A percentile compares a stretch with the other conserved stretches of the same genome.
phyloP scores from a whole-genome alignment of 2,888 invertebrate genomes.

The Marasmarcha lunaedactyla region DNA sequence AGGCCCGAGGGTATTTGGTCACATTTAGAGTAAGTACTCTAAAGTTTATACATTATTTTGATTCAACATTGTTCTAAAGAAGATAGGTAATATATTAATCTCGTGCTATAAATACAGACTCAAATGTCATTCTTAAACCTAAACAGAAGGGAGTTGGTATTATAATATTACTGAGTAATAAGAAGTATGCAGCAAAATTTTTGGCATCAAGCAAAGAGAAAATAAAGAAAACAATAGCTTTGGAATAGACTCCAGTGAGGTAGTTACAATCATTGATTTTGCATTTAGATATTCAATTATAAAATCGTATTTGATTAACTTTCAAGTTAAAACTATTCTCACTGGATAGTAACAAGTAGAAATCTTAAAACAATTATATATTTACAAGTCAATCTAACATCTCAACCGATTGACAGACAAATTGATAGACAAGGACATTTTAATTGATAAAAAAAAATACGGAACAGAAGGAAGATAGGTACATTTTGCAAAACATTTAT shows the following conservation, averaged over 20 bases:
- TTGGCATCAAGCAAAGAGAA: constrained; percentile 64
- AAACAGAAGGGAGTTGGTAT: constrained; percentile 51
- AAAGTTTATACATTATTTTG: too few species aligned
- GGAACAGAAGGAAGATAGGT: constrained; percentile 24
- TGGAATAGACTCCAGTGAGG: constrained; percentile 60
- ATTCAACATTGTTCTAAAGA: too few species aligned
- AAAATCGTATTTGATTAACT: too few species aligned
- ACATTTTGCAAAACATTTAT: constrained; percentile 39
- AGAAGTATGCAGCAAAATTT: constrained; percentile 54
- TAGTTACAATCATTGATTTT: constrained; percentile 15
- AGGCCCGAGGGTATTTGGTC: too few species aligned
- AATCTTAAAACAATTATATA: constrained; percentile 21
- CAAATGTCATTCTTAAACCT: constrained; percentile 44
- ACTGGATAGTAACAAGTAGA: constrained; percentile 36
- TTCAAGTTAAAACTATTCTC: too few species aligned
- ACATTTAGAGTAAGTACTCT: too few species aligned
- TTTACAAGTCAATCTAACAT: constrained; percentile 30
- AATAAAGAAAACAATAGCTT: constrained; percentile 49
- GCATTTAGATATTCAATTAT: too few species aligned
- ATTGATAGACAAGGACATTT: constrained; percentile 21
- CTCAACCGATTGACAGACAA: constrained; percentile 30
- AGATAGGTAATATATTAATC: too few species aligned
- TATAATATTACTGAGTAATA: constrained; percentile 44
- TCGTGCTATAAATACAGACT: constrained; percentile 18
- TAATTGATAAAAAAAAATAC: constrained; percentile 5